Conservation (phyloP, 2,113 vertebrate species). For the Psammodynastes pulverulentus region DNA sequence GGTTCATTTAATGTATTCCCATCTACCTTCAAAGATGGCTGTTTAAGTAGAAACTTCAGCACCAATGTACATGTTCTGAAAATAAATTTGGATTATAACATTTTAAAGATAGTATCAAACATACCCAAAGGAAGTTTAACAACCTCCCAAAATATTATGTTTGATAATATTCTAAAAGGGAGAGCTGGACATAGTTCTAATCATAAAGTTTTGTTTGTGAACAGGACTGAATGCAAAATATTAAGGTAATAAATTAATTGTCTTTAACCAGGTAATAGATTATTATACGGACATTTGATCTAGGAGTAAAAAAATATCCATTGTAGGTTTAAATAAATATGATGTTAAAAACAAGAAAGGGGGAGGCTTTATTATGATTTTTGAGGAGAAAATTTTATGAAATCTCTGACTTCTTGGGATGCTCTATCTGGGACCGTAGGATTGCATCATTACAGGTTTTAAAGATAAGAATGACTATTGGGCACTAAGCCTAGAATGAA, state of each 20-base stretch:
- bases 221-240: conserved; percentile 20
- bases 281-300: background rate
- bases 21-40: conserved; percentile 41
- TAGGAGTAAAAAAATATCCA: background rate
- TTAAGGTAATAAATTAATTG: conserved; percentile 2
- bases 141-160: background rate
- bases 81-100: conserved; percentile 3
- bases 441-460: background rate
- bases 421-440: background rate
- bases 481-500: background rate
- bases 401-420: background rate
- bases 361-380: background rate
- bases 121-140: conserved; percentile 7
- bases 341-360: background rate
- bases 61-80: conserved; percentile 32
- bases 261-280: background rate
- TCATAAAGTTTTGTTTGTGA: background rate
- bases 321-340: background rate
- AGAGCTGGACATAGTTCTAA: conserved; percentile 23
- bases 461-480: background rate
- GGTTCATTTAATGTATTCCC: conserved; percentile 41
- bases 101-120: conserved; percentile 32
- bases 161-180: conserved; percentile 24
- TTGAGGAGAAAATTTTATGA: background rate
- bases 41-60: conserved; percentile 27